Evolutionary conservation across 2,888 invertebrate species (phyloP).

Genomic region (Athalia rosae): DNA sequence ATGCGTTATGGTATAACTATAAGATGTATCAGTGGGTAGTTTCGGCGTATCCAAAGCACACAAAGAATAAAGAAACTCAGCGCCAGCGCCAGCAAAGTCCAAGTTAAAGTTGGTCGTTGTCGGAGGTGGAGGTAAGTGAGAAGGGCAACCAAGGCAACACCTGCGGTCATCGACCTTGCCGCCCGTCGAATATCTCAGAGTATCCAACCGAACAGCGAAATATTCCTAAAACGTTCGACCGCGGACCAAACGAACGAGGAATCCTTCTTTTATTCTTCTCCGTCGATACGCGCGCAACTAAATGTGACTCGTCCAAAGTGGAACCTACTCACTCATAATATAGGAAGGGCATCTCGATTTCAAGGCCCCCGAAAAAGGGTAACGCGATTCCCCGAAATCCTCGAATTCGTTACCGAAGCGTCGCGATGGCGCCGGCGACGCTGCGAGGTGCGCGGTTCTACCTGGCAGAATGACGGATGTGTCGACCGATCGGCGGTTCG

Average conservation of each 20-base stretch:
- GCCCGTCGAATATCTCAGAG: slow-evolving; percentile 41
- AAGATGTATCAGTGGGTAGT: slow-evolving; percentile 24
- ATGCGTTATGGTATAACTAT: too few relatives aligned
- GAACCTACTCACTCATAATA: too few relatives aligned
- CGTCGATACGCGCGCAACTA: too few relatives aligned
- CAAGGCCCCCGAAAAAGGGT: slow-evolving; percentile 9
- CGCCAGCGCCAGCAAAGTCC: too few relatives aligned
- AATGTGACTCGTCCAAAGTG: too few relatives aligned
- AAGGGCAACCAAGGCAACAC: slow-evolving; percentile 60
- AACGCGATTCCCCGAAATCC: slow-evolving; percentile 14
- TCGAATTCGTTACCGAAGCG: slow-evolving; percentile 4
- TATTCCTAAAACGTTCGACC: slow-evolving; percentile 34
- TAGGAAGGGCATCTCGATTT: too few relatives aligned
- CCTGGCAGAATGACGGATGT: too few relatives aligned
- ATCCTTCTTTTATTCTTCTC: too few relatives aligned
- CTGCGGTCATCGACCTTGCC: slow-evolving; percentile 71
- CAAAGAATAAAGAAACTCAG: slow-evolving; percentile 23
- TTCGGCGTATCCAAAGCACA: slow-evolving; percentile 39
- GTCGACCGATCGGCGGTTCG: too few relatives aligned
- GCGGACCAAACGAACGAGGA: slow-evolving; percentile 8
- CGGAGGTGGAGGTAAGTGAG: slow-evolving; percentile 46
- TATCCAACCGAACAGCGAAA: slow-evolving; percentile 39
- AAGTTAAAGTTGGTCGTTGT: too few relatives aligned
- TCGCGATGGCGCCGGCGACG: neutral
- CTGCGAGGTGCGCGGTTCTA: neutral